phyloP scores from a whole-genome alignment of 2,797 vertebrate species.

The Mormyrops attenuatus region DNA sequence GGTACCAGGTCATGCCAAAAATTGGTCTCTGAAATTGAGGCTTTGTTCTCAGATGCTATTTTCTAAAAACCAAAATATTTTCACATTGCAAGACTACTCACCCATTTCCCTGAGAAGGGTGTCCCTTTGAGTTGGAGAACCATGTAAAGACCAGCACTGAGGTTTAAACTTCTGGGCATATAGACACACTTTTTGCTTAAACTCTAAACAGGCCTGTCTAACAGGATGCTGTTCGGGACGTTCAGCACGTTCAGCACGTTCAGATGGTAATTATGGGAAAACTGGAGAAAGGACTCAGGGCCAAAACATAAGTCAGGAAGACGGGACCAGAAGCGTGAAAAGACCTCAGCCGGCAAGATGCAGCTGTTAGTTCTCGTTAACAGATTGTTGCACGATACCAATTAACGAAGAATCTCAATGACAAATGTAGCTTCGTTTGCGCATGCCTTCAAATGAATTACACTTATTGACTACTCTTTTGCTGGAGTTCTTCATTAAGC shows the following conservation, averaged over 20 bases:
- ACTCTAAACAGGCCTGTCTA: background rate
- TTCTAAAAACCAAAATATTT: background rate
- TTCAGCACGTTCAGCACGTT: background rate
- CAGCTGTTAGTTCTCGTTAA: background rate
- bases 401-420: constrained; percentile 7
- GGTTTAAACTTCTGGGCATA: background rate
- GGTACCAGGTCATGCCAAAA: background rate
- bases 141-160: background rate
- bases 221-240: background rate
- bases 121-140: background rate
- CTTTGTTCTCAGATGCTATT: background rate
- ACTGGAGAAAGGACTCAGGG: background rate
- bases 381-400: constrained; percentile 1
- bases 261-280: background rate
- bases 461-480: background rate
- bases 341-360: background rate
- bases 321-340: background rate
- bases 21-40: background rate
- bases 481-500: background rate
- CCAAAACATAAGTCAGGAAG: background rate
- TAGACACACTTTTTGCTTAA: background rate
- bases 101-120: background rate
- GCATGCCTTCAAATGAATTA: background rate
- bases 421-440: background rate
- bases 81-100: background rate